These are phyloP conservation scores for Adelges cooleyi DNA, from an alignment of 1,140 invertebrate species.

Conservation along the genomic window DNA sequence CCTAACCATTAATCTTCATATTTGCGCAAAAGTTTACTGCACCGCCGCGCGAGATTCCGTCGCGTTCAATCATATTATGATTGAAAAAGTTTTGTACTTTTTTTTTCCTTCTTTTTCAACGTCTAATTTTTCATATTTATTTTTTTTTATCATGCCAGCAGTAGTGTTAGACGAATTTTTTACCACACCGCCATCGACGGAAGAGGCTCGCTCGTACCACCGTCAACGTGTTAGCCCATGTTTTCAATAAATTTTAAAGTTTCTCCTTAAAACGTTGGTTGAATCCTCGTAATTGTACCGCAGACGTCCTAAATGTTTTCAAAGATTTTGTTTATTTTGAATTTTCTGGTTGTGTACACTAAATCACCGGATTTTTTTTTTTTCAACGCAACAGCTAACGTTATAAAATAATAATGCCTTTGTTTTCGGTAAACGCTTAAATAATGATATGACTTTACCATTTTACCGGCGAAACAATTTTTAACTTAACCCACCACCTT, in stretches of 20 bases:
- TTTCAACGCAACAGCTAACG: too few species aligned
- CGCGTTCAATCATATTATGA: slow-evolving; percentile 25
- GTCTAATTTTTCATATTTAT: slow-evolving; percentile 23
- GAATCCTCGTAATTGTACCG: background rate
- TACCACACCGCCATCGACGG: too few species aligned
- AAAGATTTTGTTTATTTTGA: too few species aligned
- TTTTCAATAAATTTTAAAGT: slow-evolving; percentile 19
- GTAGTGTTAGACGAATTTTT: slow-evolving; percentile 8
- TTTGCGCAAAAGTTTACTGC: slow-evolving; percentile 19
- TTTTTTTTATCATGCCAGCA: background rate
- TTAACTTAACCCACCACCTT: too few species aligned
- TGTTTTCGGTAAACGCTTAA: too few species aligned
- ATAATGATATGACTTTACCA: too few species aligned
- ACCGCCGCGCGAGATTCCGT: slow-evolving; percentile 8
- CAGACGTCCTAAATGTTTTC: too few species aligned
- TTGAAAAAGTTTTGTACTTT: slow-evolving; percentile 25
- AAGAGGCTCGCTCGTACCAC: too few species aligned
- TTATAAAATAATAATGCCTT: too few species aligned
- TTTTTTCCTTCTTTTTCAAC: slow-evolving; percentile 18
- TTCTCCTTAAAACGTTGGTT: slow-evolving; percentile 2
- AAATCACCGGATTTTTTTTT: too few species aligned
- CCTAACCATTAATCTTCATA: slow-evolving; percentile 24
- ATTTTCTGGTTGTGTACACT: too few species aligned
- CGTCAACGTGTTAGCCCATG: background rate
- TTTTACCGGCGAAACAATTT: too few species aligned